These are phyloP conservation scores for Menidia menidia DNA, from an alignment of 2,797 vertebrate genomes.

Conservation along the genomic window DNA sequence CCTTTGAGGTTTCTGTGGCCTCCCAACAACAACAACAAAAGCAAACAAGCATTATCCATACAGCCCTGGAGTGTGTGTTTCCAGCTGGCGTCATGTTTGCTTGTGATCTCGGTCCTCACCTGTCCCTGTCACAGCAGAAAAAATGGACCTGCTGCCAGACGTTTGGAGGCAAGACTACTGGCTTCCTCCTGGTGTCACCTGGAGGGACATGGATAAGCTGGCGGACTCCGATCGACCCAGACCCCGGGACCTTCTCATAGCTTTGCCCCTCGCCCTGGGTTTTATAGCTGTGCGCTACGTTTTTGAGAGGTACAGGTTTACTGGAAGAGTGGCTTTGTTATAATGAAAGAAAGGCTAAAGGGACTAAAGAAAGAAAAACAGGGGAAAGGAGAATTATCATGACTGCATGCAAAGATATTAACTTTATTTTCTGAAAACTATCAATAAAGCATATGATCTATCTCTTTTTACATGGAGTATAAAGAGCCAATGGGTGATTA, in stretches of 20 bases:
- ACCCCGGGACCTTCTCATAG: slow-evolving; percentile 83
- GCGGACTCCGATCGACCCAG: slow-evolving; percentile 75
- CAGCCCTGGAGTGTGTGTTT: not conserved
- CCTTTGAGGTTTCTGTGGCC: not conserved
- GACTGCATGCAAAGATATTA: not conserved
- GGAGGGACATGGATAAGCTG: slow-evolving; percentile 87
- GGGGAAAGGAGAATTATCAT: not conserved
- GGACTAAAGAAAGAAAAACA: slow-evolving; percentile 5
- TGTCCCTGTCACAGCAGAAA: slow-evolving; percentile 43
- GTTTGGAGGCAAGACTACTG: slow-evolving; percentile 89
- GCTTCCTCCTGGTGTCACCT: slow-evolving; percentile 90
- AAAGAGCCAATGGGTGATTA: not conserved
- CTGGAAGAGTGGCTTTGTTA: slow-evolving; percentile 32
- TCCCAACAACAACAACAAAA: not conserved
- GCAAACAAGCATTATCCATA: not conserved
- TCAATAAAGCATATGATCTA: not conserved
- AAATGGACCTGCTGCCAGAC: slow-evolving; percentile 84
- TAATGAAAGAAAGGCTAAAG: slow-evolving; percentile 11
- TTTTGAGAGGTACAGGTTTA: slow-evolving; percentile 86
- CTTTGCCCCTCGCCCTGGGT: slow-evolving; percentile 83
- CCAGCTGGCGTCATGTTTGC: not conserved
- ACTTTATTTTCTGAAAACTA: slow-evolving; percentile 1
- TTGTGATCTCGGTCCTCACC: not conserved
- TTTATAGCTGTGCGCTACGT: slow-evolving; percentile 80
- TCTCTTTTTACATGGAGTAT: not conserved